A percentile compares a stretch with the other conserved stretches of the same genome.
These are phyloP conservation scores for Carterocephalus palaemon DNA, from an alignment of 2,888 invertebrate genomes.

Conservation along the genomic window DNA sequence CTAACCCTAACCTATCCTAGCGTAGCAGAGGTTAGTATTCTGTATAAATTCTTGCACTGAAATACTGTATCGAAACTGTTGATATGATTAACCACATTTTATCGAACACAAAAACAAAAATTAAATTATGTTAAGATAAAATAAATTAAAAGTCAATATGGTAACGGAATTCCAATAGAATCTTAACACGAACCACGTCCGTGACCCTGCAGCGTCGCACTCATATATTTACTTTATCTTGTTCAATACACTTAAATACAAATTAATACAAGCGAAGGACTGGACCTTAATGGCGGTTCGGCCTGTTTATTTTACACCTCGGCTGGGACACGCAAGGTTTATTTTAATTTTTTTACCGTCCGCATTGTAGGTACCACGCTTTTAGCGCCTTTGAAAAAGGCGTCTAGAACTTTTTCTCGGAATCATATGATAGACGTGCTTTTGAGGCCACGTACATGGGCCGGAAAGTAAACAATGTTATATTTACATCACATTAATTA, in stretches of 20 bases:
- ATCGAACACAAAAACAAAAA: background rate
- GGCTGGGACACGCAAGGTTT: slow-evolving; percentile 62
- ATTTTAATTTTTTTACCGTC: slow-evolving; percentile 57
- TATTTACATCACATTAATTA: background rate
- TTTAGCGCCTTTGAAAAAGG: slow-evolving; percentile 62
- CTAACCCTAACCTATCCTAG: background rate
- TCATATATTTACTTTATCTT: slow-evolving; percentile 77
- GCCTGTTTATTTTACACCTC: slow-evolving; percentile 78
- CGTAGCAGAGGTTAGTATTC: background rate
- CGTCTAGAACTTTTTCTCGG: slow-evolving; percentile 35
- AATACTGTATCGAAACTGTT: background rate
- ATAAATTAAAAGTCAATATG: background rate
- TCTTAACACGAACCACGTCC: slow-evolving; percentile 49
- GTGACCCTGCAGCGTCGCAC: slow-evolving; percentile 50
- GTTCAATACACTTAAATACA: slow-evolving; percentile 79
- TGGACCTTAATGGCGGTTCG: slow-evolving; percentile 68
- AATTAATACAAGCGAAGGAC: slow-evolving; percentile 76
- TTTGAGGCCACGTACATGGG: slow-evolving; percentile 4
- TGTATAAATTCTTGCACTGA: background rate
- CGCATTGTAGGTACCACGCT: slow-evolving; percentile 41
- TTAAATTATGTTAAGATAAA: background rate
- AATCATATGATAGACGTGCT: slow-evolving; percentile 18
- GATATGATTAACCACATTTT: background rate
- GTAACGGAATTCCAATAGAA: slow-evolving; percentile 30
- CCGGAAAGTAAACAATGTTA: slow-evolving; percentile 11